A percentile compares a stretch with the other conserved stretches of the same genome.
Evolutionary conservation across 2,113 vertebrate species (phyloP).

Genomic region (Burhinus bistriatus): DNA sequence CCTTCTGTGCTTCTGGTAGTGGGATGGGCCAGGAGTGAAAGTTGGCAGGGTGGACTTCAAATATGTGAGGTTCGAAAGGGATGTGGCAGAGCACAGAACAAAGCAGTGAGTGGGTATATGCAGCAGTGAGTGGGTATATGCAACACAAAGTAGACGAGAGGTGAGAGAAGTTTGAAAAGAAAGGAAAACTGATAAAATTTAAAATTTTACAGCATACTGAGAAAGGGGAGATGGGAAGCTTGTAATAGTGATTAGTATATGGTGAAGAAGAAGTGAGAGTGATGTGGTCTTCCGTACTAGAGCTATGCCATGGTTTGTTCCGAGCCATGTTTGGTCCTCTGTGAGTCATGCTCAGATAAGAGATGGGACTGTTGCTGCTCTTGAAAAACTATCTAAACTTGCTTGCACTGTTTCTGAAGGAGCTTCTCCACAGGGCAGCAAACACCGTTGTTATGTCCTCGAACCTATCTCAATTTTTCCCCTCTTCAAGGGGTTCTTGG

Average conservation of each 20-base stretch:
- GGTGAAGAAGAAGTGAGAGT: neutral
- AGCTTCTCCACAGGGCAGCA: neutral
- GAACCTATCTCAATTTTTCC: neutral
- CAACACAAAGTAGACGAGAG: neutral
- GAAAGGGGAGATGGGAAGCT: neutral
- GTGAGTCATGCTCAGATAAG: neutral
- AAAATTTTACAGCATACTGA: neutral
- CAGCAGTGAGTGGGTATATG: neutral
- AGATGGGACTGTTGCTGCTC: neutral
- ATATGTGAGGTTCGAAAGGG: neutral
- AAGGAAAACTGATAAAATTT: neutral
- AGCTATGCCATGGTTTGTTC: neutral
- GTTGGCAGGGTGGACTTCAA: neutral
- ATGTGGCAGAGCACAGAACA: neutral
- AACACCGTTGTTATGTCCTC: neutral
- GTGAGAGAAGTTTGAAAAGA: neutral
- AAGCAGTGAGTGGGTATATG: neutral
- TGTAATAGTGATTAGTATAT: neutral
- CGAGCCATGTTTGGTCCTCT: neutral
- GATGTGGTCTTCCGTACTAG: neutral
- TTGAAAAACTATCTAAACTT: neutral
- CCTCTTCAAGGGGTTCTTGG: neutral
- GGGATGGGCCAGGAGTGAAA: neutral
- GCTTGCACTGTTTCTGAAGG: neutral
- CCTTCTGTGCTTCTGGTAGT: neutral